Conservation (phyloP, 2,113 vertebrate genomes). For the Parus major region DNA sequence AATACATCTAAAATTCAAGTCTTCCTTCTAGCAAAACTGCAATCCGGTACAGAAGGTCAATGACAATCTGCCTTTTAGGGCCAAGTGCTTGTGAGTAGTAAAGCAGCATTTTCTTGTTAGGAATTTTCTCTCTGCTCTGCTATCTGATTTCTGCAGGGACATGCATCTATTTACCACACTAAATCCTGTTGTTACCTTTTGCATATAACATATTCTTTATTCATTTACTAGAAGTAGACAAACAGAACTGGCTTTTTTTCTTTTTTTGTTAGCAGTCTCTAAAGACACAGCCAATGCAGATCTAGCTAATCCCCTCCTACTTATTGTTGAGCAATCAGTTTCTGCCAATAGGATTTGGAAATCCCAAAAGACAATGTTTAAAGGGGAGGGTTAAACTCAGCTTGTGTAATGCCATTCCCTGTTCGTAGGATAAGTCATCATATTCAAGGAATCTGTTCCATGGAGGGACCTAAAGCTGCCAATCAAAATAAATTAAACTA, state of each 20-base stretch:
- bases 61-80: slow-evolving; percentile 49
- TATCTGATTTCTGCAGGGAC: slow-evolving; percentile 53
- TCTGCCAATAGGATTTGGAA: slow-evolving; percentile 49
- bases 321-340: slow-evolving; percentile 50
- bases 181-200: slow-evolving; percentile 47
- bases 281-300: slow-evolving; percentile 38
- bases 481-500: slow-evolving; percentile 54
- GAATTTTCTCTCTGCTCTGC: slow-evolving; percentile 25
- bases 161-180: slow-evolving; percentile 35
- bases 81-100: slow-evolving; percentile 5
- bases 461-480: not conserved
- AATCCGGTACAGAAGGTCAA: slow-evolving; percentile 60
- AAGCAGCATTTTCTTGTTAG: slow-evolving; percentile 15
- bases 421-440: not conserved
- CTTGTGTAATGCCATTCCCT: slow-evolving; percentile 5
- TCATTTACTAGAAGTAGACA: slow-evolving; percentile 33
- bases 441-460: slow-evolving; percentile 10
- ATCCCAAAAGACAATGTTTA: slow-evolving; percentile 2
- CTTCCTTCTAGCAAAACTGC: slow-evolving; percentile 50
- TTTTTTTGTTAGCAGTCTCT: slow-evolving; percentile 38
- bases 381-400: slow-evolving; percentile 55
- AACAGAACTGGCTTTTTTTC: not conserved
- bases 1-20: slow-evolving; percentile 62
- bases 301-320: slow-evolving; percentile 48
- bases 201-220: slow-evolving; percentile 22